Evolutionary conservation across 2,113 vertebrate species (phyloP), one percentile per base, ranked within the genome.

Genomic region (Galeopterus variegatus): DNA sequence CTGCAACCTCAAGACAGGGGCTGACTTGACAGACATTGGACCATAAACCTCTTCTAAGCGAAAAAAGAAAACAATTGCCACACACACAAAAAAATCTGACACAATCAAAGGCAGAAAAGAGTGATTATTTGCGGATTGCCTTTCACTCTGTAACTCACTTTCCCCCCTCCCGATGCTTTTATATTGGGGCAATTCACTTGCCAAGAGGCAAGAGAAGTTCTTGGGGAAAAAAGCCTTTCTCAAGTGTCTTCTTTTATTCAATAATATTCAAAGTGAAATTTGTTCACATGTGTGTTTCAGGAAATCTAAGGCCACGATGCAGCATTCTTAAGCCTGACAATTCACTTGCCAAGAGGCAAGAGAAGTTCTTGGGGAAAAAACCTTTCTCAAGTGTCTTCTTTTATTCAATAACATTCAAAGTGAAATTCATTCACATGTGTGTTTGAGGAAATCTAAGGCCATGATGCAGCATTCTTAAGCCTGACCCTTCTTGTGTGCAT

Each of bases 31-130:
- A 60, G 99, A 99, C 99, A 98, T 52, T 97, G 98, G 95, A 98
- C 96, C 98, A 98, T 99, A 99, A 99, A 99, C 97, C 95, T 97
- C 97, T 98, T 98, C 96, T 96, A 98, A 98, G 98, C 58, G 75
- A 69, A 92, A 97, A 97, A 96, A 85, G 93, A 97, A 98, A 97
- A 95, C 98, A 98, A 98, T 95, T 98, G 96, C 36, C 90, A 97
- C 95, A 96, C 97, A 28, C 94, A 96, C 77, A 92, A 88, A 97
- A 98, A 88, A 98, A 98, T 98, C 94, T 97, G 96, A 98, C 97
- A 97, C 97, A 98, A 98, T 97, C 97, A 98, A 98, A 98, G 96
- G 83, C 94, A 96, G 92, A 98, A 98, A 98, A 98, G 92, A 96
- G 92, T 88, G 96, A 97, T 98, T 85, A 90, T 98, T 88, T 96